Evolutionary conservation across 2,888 invertebrate species (phyloP), one percentile per base, ranked within the genome.

Genomic region (Ypsolopha sequella): DNA sequence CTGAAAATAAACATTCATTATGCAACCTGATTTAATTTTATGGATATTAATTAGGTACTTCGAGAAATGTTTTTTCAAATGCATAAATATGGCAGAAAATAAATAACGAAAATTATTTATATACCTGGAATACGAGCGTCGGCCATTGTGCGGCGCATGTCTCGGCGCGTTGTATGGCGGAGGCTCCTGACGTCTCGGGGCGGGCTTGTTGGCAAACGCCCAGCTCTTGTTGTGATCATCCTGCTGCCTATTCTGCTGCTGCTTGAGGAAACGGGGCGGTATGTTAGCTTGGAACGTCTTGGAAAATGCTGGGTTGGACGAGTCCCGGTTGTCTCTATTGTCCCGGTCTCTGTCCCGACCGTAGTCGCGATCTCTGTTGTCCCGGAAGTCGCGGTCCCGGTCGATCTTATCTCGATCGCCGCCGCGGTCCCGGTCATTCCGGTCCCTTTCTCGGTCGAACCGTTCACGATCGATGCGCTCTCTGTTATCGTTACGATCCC

Each of bases 241-340:
- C 60, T 85, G 79, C 53, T 80, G 79, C 48, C 86, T 68, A 57
- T 80, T 90, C 57, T 90, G 89, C 62, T 94, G 93, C 64, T 94
- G 93, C 63, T 93, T 93, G 63, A 92, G 90, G 76, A 95, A 95
- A 53, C 96, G 89, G 11, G 96, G 96, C 51, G 96, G 96, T 65
- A 96, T 88, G 78, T 95, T 93, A 50, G 89, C 91, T 74, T 94
- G 94, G 77, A 94, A 95, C 58, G 91, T 91, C 63, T 92, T 90
- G 7, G 92, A 91, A 70, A 92, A 94, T 35, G 88, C 88, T 1
- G 89, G 87, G 59, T 89, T 90, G 50, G 85, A 76, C 60, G 89
- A 89, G 51, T 88, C 82, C 36, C 82, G 77, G 43, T 88, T 88
- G 36, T 87, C 76, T 36, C 70, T 76, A 48, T 72, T 70, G 34